Percentiles rank a stretch among this genome's conserved stretches.
These are phyloP conservation scores for Cheilosia vernalis DNA, from an alignment of 2,888 invertebrate genomes.

Conservation along the genomic window DNA sequence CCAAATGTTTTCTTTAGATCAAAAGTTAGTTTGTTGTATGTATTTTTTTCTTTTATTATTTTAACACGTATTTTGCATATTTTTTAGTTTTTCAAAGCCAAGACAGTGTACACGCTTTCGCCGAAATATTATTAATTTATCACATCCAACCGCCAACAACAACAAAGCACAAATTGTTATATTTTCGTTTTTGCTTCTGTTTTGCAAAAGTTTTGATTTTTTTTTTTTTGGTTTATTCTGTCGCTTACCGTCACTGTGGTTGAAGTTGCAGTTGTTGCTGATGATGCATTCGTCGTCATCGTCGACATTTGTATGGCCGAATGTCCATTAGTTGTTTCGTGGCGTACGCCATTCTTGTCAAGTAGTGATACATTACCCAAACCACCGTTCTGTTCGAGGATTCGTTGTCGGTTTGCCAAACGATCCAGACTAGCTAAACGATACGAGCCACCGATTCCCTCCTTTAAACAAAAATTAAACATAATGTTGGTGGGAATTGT, in stretches of 20 bases:
- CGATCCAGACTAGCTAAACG: conserved; percentile 92
- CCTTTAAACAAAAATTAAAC: conserved; percentile 80
- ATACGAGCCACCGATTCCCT: conserved; percentile 90
- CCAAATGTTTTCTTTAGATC: no score
- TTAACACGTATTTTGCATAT: neutral
- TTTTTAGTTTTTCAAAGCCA: neutral
- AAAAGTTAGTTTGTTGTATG: no score
- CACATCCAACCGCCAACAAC: conserved; percentile 32
- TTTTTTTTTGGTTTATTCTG: conserved; percentile 36
- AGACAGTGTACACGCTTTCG: neutral
- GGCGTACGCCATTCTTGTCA: conserved; percentile 76
- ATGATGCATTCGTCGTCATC: conserved; percentile 49
- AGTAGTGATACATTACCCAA: conserved; percentile 76
- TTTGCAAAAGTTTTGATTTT: conserved; percentile 3
- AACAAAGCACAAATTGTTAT: conserved; percentile 19
- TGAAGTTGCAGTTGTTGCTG: conserved; percentile 67
- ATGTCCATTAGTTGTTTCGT: conserved; percentile 74
- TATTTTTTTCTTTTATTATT: neutral
- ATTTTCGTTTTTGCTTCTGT: conserved; percentile 8
- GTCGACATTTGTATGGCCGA: conserved; percentile 57
- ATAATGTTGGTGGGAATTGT: conserved; percentile 53
- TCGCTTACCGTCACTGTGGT: conserved; percentile 69
- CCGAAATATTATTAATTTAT: neutral
- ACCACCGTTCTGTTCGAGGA: conserved; percentile 87
- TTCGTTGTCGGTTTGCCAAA: conserved; percentile 91